These are phyloP conservation scores for Spea multiplicata DNA, from an alignment of 2,113 vertebrate genomes.

Conservation along the genomic window DNA sequence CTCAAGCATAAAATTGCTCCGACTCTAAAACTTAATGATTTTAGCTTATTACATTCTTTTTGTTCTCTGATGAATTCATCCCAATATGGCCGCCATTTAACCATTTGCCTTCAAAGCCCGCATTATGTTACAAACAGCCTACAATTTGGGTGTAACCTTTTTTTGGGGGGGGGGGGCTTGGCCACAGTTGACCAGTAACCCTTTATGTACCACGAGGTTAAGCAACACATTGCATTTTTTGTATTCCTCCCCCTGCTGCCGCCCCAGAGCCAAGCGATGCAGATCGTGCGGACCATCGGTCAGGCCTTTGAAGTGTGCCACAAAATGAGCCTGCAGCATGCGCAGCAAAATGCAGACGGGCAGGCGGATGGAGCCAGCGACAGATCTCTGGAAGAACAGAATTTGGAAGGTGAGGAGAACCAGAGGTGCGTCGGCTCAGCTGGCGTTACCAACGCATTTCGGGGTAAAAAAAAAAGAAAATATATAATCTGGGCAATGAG, in stretches of 20 bases:
- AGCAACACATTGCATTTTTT: neutral
- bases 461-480: too few relatives aligned
- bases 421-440: neutral
- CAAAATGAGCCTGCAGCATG: constrained; percentile 80
- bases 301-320: constrained; percentile 86
- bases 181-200: too few relatives aligned
- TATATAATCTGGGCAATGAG: neutral
- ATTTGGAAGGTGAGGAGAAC: constrained; percentile 57
- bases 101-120: too few relatives aligned
- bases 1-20: neutral
- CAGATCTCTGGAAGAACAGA: constrained; percentile 67
- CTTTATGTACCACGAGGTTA: too few relatives aligned
- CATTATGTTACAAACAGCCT: too few relatives aligned
- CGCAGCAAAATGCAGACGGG: constrained; percentile 70
- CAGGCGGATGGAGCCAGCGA: constrained; percentile 70
- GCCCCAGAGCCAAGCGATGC: constrained; percentile 77
- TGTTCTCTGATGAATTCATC: neutral
- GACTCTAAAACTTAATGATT: neutral
- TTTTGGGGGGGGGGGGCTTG: too few relatives aligned
- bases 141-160: too few relatives aligned
- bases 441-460: neutral
- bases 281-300: constrained; percentile 76
- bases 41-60: neutral
- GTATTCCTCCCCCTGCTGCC: neutral
- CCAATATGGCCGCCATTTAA: neutral